Conservation (phyloP, 37 sponge, comb jelly and placozoan species). For the Beroe ovata region DNA sequence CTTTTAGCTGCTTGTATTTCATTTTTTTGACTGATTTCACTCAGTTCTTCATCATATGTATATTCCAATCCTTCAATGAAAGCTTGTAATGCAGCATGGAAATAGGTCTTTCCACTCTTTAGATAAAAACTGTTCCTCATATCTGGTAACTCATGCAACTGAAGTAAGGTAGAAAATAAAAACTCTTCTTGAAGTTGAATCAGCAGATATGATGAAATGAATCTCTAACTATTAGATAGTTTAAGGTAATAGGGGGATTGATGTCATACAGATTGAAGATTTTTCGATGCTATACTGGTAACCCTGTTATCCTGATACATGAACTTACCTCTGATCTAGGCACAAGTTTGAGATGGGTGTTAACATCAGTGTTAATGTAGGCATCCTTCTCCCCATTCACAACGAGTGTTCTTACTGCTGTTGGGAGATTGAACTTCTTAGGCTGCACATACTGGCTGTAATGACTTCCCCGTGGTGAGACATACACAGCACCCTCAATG, state of each 20-base stretch:
- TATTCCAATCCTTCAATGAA: conserved; percentile 33
- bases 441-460: conserved; percentile 1
- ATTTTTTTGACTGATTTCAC: background rate
- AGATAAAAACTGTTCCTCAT: conserved; percentile 43
- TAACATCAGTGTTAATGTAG: conserved; percentile 20
- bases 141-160: conserved; percentile 31
- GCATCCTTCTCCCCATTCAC: conserved; percentile 29
- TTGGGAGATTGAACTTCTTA: background rate
- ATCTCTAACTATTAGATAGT: no score
- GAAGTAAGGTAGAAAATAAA: no score
- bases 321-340: conserved; percentile 56
- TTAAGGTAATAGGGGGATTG: no score
- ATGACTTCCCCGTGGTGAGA: conserved; percentile 25
- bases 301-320: no score
- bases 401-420: conserved; percentile 36
- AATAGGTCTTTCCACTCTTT: background rate
- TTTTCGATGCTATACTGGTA: no score
- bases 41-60: background rate
- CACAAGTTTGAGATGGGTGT: background rate
- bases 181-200: no score
- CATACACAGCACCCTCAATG: conserved; percentile 37
- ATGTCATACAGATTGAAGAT: no score
- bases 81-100: conserved; percentile 56
- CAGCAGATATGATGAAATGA: no score
- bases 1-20: background rate